Evolutionary conservation across 2,888 invertebrate genomes (phyloP).

Genomic region (Bhutanitis thaidina): DNA sequence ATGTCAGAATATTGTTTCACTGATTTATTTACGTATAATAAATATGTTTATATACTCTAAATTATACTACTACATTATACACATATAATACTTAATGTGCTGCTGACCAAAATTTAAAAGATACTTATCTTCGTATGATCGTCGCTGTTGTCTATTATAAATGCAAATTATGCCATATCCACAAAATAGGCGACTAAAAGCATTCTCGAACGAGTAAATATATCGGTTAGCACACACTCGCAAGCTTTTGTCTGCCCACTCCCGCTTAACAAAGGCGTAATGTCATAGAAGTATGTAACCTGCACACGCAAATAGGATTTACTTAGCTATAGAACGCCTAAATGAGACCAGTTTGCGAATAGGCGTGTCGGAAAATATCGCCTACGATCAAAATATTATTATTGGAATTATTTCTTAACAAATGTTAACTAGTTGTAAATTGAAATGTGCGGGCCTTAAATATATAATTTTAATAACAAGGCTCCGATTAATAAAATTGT

Average conservation of each 20-base stretch:
- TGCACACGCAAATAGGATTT: constrained; percentile 26
- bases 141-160: constrained; percentile 14
- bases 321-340: constrained; percentile 23
- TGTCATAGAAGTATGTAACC: constrained; percentile 56
- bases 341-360: constrained; percentile 2
- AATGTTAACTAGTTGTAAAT: constrained; percentile 1
- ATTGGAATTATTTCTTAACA: neutral
- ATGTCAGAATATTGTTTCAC: too few species aligned
- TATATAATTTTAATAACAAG: neutral
- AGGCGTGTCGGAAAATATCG: constrained; percentile 7
- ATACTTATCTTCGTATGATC: neutral
- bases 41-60: too few species aligned
- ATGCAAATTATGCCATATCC: constrained; percentile 22
- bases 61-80: too few species aligned
- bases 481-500: neutral
- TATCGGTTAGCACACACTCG: constrained; percentile 45
- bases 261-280: constrained; percentile 65
- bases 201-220: constrained; percentile 33
- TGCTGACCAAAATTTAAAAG: too few species aligned
- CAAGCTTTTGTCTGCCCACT: constrained; percentile 70
- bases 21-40: too few species aligned
- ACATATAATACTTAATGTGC: too few species aligned
- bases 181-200: constrained; percentile 11
- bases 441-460: neutral
- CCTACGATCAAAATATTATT: constrained; percentile 16